Evolutionary conservation across 2,797 vertebrate species (phyloP).

Genomic region (Alcedo atthis): DNA sequence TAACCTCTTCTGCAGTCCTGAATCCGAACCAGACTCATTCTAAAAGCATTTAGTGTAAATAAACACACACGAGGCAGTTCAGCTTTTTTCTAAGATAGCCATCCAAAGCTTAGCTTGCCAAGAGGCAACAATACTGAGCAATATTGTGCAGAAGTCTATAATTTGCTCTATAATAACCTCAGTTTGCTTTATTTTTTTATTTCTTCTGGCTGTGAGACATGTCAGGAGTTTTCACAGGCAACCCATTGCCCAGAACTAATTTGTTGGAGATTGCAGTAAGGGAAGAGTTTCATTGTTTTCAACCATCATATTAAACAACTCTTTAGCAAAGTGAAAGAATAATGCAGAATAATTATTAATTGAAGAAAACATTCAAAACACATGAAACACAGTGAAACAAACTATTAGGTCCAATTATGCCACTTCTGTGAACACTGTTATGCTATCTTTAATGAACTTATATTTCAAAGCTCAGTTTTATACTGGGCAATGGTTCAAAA

Average conservation of each 20-base stretch:
- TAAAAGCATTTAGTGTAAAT: background rate
- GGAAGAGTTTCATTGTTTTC: slow-evolving; percentile 30
- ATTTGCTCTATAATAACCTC: slow-evolving; percentile 36
- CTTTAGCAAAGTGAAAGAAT: slow-evolving; percentile 9
- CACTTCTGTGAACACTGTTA: background rate
- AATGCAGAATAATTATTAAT: slow-evolving; percentile 33
- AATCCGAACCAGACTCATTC: background rate
- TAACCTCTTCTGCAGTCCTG: background rate
- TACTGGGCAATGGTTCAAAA: slow-evolving; percentile 26
- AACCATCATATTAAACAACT: background rate
- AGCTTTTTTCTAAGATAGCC: background rate
- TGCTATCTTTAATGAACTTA: background rate
- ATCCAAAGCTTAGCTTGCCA: slow-evolving; percentile 35
- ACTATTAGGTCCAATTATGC: slow-evolving; percentile 7
- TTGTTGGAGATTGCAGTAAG: background rate
- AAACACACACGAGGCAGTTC: background rate
- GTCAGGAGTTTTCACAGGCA: background rate
- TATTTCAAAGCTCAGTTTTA: background rate
- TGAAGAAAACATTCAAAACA: background rate
- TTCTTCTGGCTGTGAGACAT: slow-evolving; percentile 25
- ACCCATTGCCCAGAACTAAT: slow-evolving; percentile 40
- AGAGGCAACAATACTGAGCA: slow-evolving; percentile 19
- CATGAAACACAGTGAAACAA: slow-evolving; percentile 8
- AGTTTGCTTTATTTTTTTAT: background rate
- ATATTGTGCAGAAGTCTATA: slow-evolving; percentile 16